These are phyloP conservation scores for Crotalus horridus DNA, from an alignment of 2,113 vertebrate species.

Conservation along the genomic window DNA sequence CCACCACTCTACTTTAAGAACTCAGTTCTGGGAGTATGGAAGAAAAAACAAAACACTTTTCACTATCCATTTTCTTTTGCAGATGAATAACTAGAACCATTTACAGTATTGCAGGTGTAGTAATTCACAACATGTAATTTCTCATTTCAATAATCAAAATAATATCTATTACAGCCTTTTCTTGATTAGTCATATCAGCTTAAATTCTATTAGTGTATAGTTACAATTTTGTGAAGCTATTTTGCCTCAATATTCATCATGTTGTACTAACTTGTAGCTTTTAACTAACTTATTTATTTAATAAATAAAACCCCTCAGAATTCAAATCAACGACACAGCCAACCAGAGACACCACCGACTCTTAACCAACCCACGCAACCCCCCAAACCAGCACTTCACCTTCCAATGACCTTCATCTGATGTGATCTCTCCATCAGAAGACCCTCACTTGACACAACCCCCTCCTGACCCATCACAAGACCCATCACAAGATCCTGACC, in stretches of 20 bases:
- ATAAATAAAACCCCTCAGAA: neutral
- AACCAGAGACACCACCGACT: neutral
- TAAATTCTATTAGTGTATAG: neutral
- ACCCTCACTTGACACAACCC: neutral
- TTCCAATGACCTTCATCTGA: neutral
- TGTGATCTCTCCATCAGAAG: neutral
- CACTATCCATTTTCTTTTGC: neutral
- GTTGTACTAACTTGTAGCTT: neutral
- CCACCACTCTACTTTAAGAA: neutral
- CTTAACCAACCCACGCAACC: neutral
- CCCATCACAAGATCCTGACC: neutral
- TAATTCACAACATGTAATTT: neutral
- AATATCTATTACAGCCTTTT: neutral
- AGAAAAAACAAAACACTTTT: neutral
- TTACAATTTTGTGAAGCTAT: neutral
- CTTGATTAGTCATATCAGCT: neutral
- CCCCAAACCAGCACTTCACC: neutral
- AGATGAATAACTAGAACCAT: neutral
- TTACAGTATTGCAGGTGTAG: neutral
- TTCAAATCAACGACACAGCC: neutral
- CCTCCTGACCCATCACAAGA: neutral
- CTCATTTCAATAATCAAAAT: neutral
- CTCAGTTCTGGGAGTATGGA: neutral
- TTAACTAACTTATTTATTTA: neutral
- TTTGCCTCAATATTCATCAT: neutral